These are phyloP conservation scores for Alethe castanea DNA, from an alignment of 2,113 vertebrate species.

Conservation along the genomic window DNA sequence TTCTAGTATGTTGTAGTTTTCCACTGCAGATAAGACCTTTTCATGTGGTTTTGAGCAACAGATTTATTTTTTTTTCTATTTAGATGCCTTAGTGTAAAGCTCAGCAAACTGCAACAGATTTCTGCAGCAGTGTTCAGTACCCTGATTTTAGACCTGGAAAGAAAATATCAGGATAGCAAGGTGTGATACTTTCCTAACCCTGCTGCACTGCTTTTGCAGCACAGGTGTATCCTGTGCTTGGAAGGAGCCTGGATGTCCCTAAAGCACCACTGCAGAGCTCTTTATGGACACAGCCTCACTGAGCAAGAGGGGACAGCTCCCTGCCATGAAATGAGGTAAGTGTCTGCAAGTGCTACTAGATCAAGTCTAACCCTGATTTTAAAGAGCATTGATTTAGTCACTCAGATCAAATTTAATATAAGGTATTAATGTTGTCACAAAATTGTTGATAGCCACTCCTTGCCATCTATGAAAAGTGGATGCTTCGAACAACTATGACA, in stretches of 20 bases:
- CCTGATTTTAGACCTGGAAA: background rate
- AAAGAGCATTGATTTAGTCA: background rate
- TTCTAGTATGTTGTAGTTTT: background rate
- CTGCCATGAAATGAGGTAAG: accelerated
- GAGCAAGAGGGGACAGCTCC: background rate
- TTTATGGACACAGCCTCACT: background rate
- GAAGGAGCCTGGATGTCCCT: background rate
- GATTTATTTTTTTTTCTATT: background rate
- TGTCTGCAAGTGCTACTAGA: background rate
- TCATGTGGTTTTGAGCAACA: background rate
- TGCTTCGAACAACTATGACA: background rate
- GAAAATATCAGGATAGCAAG: background rate
- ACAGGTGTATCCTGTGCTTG: background rate
- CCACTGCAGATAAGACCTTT: background rate
- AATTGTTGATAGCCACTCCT: background rate
- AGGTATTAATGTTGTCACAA: background rate
- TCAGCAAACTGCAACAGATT: background rate
- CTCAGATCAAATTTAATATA: background rate
- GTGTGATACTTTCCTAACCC: background rate
- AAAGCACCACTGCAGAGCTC: background rate
- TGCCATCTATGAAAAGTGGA: background rate
- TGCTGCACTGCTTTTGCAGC: background rate
- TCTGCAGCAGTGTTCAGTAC: background rate
- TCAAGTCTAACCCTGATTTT: background rate
- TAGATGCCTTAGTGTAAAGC: background rate